Base-by-base conservation (phyloP, 2,797 vertebrate genomes). In the Galagoides demidoff region DNA sequence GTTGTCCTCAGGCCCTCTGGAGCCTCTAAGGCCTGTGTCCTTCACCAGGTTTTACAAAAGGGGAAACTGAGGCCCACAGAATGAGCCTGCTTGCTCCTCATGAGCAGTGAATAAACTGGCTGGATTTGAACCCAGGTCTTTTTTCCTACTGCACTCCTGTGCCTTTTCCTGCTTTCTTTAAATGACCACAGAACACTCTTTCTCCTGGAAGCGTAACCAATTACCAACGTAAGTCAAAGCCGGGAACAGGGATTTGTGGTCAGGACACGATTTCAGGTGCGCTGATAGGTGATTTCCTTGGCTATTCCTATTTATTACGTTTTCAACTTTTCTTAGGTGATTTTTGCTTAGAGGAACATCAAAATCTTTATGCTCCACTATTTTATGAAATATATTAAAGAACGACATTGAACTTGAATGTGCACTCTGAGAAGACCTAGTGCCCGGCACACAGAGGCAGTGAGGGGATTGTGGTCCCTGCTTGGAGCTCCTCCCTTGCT, bases 361-460 rank as follows among this genome's bases (percentile, higher is more conserved):
- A 64, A 87, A 95, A 95, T 96, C 92, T 96, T 96, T 94, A 97
- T 87, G 89, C 78, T 63, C 37, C 34, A 64, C 79, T 95, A 90
- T 97, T 97, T 97, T 96, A 96, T 96, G 96, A 96, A 95, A 90
- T 96, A 89, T 97, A 95, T 97, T 97, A 97, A 96, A 63, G 39
- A 86, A 39, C 90, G 92, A 96, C 97, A 94, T 96, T 96, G 83
- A 96, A 96, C 92, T 94, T 88, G 81, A 90, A 92, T 95, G 94
- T 52, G 92, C 76, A 76, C 90, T 94, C 93, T 86, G 95, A 79
- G 95, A 97, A 92, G 88, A 89, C 90, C 79, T 95, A 95, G 79
- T 85, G 78, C 11, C 93, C 73, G 89, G 93, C 19, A 88, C 90
- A 94, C 68, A 73, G 89, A 96, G 64, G 70, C 25, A 34, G 45